phyloP scores from a whole-genome alignment of 2,797 vertebrate species.

The Manis pentadactyla region DNA sequence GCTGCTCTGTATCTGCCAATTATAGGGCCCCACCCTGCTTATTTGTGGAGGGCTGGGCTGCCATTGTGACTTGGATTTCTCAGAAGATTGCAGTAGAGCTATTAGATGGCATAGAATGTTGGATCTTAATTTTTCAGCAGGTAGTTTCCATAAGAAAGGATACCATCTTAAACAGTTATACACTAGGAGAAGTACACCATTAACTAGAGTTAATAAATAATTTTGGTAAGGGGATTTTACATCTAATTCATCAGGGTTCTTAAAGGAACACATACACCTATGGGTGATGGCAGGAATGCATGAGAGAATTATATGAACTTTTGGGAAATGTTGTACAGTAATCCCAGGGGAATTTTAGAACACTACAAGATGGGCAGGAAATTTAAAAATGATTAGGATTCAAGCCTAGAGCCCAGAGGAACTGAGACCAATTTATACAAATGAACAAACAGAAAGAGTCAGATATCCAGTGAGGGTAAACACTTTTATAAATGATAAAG shows the following conservation, averaged over 20 bases:
- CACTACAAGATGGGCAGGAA: not conserved
- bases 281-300: not conserved
- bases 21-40: not conserved
- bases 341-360: not conserved
- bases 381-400: not conserved
- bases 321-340: not conserved
- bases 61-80: not conserved
- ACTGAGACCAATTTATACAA: not conserved
- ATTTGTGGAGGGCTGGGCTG: not conserved
- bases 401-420: not conserved
- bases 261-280: not conserved
- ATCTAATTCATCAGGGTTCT: not conserved
- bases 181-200: not conserved
- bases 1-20: not conserved
- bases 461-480: not conserved
- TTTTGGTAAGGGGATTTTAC: not conserved
- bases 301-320: not conserved
- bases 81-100: not conserved
- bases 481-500: not conserved
- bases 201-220: no score
- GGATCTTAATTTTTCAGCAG: not conserved
- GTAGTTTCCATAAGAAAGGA: not conserved
- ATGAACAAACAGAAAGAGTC: not conserved
- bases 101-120: no score
- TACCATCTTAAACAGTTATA: rapidly evolving